Conservation (phyloP, 2,888 invertebrate genomes). For the Sericinus montela region DNA sequence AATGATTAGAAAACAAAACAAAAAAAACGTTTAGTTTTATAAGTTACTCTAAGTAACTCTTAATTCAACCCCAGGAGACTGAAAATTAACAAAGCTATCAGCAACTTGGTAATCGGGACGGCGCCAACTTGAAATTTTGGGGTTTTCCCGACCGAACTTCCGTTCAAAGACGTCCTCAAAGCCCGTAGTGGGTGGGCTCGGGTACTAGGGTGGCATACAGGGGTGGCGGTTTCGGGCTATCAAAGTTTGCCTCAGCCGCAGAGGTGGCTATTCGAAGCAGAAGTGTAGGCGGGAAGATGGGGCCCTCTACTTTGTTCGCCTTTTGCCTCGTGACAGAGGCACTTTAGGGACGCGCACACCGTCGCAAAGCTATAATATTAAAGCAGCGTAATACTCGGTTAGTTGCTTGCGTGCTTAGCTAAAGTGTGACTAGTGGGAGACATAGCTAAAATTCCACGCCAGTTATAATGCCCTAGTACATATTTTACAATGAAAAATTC, state of each 20-base stretch:
- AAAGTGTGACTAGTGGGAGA: background rate
- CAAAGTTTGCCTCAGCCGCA: constrained; percentile 72
- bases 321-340: constrained; percentile 73
- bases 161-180: constrained; percentile 76
- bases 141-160: constrained; percentile 74
- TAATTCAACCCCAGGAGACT: constrained; percentile 49
- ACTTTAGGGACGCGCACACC: constrained; percentile 74
- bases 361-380: constrained; percentile 49
- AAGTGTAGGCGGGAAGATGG: constrained; percentile 55
- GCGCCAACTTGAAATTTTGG: constrained; percentile 69
- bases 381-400: constrained; percentile 28
- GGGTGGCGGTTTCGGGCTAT: constrained; percentile 61
- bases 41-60: constrained; percentile 4
- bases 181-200: constrained; percentile 65
- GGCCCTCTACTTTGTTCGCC: constrained; percentile 71
- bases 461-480: background rate
- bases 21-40: no score
- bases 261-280: constrained; percentile 52
- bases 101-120: constrained; percentile 70
- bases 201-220: constrained; percentile 61
- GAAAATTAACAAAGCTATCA: constrained; percentile 72
- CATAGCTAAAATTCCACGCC: background rate
- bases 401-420: constrained; percentile 12
- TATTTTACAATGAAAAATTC: no score
- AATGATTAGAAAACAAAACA: no score